Base-by-base conservation (phyloP, 2,113 vertebrate species). In the Gulo gulo region DNA sequence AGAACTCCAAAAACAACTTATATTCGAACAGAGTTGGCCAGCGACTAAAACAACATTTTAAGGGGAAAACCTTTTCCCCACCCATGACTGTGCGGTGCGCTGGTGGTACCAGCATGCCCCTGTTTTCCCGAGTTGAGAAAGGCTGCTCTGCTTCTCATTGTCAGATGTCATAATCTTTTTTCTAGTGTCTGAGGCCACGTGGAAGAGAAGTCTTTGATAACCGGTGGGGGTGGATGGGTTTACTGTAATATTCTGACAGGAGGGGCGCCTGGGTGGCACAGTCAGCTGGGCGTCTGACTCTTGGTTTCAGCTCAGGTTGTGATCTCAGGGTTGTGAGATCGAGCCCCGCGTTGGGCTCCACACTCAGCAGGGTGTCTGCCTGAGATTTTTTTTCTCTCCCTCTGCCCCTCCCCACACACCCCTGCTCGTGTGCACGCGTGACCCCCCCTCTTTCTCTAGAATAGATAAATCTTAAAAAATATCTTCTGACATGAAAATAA, bases 21-120 rank as follows among this genome's bases (percentile, higher is more conserved):
- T 23, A 86, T 95, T 73, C 79, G 95, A 96, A 79, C 29, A 83
- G 42, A 90, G 78, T 59, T 76, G 96, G 79, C 11, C n/a, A 61
- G 69, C 21, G 88, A 20, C 18, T 29, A 23, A 85, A 85, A 76
- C 45, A 61, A 50, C 87, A 71, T 88, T 82, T 87, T 91, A 88
- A 76, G 55, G 36, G 67, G 26, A 71, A 90, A 93, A 31, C 39
- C 50, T 86, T 65, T 52, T 36, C 39, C 24, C 36, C 29, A 34
- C 23, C 16, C 29, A 2, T 3, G 73, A 86, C 39, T 10, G 14
- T 21, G 3, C 52, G 42, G 36, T 83, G 34, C 57, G 84, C 69
- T 78, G 4, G 39, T 12, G 42, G 16, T 57, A 39, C 76, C 36
- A 78, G 13, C 79, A n/a, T 86, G 76, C 34, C 31, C 15, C 20